Conservation (phyloP, 2,888 invertebrate genomes). For the Limnephilus lunatus region DNA sequence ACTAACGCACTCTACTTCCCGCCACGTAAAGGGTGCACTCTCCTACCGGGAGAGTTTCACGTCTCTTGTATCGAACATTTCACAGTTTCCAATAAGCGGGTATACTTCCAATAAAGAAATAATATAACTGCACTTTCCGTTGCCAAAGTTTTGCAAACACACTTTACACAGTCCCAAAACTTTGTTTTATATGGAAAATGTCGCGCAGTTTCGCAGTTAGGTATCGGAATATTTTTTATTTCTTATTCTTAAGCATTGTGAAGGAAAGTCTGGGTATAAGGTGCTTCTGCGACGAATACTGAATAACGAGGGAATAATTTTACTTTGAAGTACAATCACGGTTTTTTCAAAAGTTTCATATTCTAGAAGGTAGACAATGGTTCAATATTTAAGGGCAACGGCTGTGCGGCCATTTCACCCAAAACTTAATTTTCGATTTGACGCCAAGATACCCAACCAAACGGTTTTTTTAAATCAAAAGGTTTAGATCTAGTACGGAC, state of each 20-base stretch:
- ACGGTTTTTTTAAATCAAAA: too few relatives aligned
- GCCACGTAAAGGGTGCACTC: background rate
- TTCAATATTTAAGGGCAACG: background rate
- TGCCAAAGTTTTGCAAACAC: constrained; percentile 50
- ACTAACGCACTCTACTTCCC: background rate
- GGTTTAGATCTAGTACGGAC: too few relatives aligned
- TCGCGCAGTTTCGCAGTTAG: constrained; percentile 12
- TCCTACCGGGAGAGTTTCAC: background rate
- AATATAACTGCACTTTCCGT: constrained; percentile 53
- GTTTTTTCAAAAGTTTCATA: background rate
- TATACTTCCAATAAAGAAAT: constrained; percentile 46
- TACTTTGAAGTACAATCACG: background rate
- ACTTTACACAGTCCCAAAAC: constrained; percentile 43
- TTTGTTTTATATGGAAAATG: constrained; percentile 46
- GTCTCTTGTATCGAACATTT: background rate
- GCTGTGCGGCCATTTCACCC: too few relatives aligned
- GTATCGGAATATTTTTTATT: background rate
- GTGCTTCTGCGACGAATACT: constrained; percentile 7
- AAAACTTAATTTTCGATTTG: too few relatives aligned
- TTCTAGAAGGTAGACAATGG: background rate
- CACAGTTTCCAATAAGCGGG: constrained; percentile 28
- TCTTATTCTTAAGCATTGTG: constrained; percentile 6
- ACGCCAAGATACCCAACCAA: too few relatives aligned
- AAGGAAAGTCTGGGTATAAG: constrained; percentile 10
- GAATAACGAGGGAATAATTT: constrained; percentile 8